These are phyloP conservation scores for Drosophila parthenogenetica DNA, from an alignment of 2,888 invertebrate species.

Conservation along the genomic window DNA sequence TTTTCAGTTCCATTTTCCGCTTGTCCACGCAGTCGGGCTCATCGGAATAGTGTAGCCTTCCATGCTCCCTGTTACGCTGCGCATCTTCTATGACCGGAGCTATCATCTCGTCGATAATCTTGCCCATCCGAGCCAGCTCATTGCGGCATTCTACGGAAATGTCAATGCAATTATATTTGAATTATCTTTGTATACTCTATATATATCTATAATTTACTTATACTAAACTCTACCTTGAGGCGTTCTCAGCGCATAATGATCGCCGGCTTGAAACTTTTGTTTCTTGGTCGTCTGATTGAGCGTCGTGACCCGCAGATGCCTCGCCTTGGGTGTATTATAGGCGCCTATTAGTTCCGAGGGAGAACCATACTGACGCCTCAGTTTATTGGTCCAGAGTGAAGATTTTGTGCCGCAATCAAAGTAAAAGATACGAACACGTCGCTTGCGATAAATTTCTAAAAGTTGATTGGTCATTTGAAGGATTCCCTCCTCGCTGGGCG, in stretches of 20 bases:
- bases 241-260: slow-evolving; percentile 82
- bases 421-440: slow-evolving; percentile 81
- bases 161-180: neutral
- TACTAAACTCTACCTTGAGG: slow-evolving; percentile 71
- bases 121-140: slow-evolving; percentile 82
- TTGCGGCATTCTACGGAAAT: slow-evolving; percentile 76
- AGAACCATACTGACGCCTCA: slow-evolving; percentile 71
- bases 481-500: slow-evolving; percentile 81
- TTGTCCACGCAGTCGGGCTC: slow-evolving; percentile 25
- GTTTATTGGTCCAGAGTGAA: slow-evolving; percentile 80
- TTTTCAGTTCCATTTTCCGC: neutral
- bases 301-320: slow-evolving; percentile 69
- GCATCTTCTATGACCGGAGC: slow-evolving; percentile 73
- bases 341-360: slow-evolving; percentile 83
- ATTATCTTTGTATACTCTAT: no score
- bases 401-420: slow-evolving; percentile 79
- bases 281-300: slow-evolving; percentile 53
- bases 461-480: slow-evolving; percentile 81
- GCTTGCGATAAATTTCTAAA: slow-evolving; percentile 78
- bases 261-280: slow-evolving; percentile 75
- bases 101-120: slow-evolving; percentile 83
- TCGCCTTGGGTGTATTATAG: slow-evolving; percentile 72
- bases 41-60: neutral
- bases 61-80: slow-evolving; percentile 47
- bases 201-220: no score